Conservation (phyloP, 1,140 invertebrate genomes). For the Stegodyphus dumicola region DNA sequence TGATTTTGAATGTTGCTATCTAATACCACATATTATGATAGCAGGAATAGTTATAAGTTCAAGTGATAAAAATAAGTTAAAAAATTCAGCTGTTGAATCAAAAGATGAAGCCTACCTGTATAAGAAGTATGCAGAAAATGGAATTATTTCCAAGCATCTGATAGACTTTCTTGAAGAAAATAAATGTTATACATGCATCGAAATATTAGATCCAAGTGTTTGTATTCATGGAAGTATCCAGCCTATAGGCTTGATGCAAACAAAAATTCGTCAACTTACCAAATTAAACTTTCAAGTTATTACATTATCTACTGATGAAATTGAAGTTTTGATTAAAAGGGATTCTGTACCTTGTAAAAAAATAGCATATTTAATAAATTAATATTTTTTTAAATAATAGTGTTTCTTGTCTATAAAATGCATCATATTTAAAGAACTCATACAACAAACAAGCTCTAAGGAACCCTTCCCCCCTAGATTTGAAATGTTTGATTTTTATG, state of each 20-base stretch:
- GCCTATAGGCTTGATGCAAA: slow-evolving; percentile 36
- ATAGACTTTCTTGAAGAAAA: slow-evolving; percentile 1
- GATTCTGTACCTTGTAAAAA: too few relatives aligned
- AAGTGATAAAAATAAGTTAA: not conserved
- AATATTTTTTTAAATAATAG: too few relatives aligned
- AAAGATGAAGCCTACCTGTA: not conserved
- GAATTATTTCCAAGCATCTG: slow-evolving; percentile 23
- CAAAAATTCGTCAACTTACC: slow-evolving; percentile 49
- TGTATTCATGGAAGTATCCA: not conserved
- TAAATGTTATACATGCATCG: slow-evolving; percentile 30
- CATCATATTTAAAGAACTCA: too few relatives aligned
- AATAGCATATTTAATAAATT: too few relatives aligned
- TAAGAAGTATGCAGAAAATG: slow-evolving; percentile 4
- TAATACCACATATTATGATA: slow-evolving; percentile 54
- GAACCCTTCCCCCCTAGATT: too few relatives aligned
- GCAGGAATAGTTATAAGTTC: slow-evolving; percentile 34
- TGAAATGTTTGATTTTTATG: too few relatives aligned
- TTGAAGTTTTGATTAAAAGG: not conserved
- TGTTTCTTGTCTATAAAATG: too few relatives aligned
- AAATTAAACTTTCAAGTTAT: slow-evolving; percentile 34
- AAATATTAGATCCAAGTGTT: slow-evolving; percentile 44
- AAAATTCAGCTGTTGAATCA: not conserved
- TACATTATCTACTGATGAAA: slow-evolving; percentile 21
- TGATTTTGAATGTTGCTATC: slow-evolving; percentile 19
- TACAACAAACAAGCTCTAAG: too few relatives aligned